Base-by-base conservation (phyloP, 2,113 vertebrate genomes). In the Oreotragus oreotragus region DNA sequence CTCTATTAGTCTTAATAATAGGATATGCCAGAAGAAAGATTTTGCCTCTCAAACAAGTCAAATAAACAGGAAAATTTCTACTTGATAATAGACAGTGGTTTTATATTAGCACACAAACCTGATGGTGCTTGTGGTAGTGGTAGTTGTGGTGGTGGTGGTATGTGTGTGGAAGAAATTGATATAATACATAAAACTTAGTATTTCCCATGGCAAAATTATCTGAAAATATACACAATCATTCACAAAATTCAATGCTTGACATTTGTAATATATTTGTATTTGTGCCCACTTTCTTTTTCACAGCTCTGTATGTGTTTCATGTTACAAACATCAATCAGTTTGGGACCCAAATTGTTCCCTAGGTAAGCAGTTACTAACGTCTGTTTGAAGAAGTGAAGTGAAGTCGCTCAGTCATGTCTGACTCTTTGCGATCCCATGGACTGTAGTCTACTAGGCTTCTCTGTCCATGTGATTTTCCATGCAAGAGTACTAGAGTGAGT, bases 31-130 rank as follows among this genome's bases (percentile, higher is more conserved):
- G 16, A 84, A 92, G 39, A 17, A 83, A 97, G 6, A 73, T 3
- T 57, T 60, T 79, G 15, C 21, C n/a, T 88, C 53, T 96, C n/a
- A 39, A 70, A 90, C 57, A 15, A 76, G 88, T 23, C 58, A 66
- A 94, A 58, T 70, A 90, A 96, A 87, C 7, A 84, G 36, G 43
- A 30, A 91, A 91, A 60, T 62, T 36, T 60, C 6, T 77, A 88
- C 60, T 13, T 43, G 28, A 84, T 58, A 57, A 81, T 0, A 90
- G 19, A n/a, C 5, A 45, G 0, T 95, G 25, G 14, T 55, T 95
- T 94, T n/a, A 39, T 25, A 94, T 27, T 58, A 33, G 4, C 30
- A 60, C 47, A 93, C 3, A 30, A 96, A 16, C 13, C 9, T 23
- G 5, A 25, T n/a, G 7, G n/a, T 25, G 7, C 11, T 47, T 27